Evolutionary conservation across 2,888 invertebrate species (phyloP), one percentile per base, ranked within the genome.

Genomic region (Boloria euphrosyne): DNA sequence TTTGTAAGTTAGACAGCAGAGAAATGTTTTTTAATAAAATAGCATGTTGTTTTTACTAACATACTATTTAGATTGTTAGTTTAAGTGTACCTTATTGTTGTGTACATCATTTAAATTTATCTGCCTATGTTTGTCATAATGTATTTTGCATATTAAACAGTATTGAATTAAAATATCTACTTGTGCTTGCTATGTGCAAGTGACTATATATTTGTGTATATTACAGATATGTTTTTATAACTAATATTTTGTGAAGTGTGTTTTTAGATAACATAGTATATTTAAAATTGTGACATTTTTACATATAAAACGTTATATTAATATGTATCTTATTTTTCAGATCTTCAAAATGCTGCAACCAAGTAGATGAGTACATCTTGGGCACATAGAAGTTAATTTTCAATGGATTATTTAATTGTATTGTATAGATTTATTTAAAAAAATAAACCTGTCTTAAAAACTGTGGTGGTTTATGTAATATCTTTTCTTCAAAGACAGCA

Each of bases 1-100:
- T 72, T 75, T 78, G 81, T 86, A 82, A 85, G 86, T 85, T 85
- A 85, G 85, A 82, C 73, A 51, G 58, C 62, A 54, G 60, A 49
- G 68, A 67, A n/a, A 54, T 50, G 67, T 67, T 66, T 65, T n/a
- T 53, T 50, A 61, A 44, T 65, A 50, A n/a, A 57, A 53, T 57
- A 68, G 66, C 67, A 68, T 69, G 70, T 68, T 59, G 27, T 65
- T 65, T 52, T 58, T 66, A 71, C 69, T 73, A 73, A 75, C 71
- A 67, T 47, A 31, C 27, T 31, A 31, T 38, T 31, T 14, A 18
- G 43, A 13, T 31, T 51, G 18, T 51, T 51, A 31, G 16, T n/a
- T 57, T 13, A 43, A 50, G 16, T 31, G 27, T 46, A 22, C 22
- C 22, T 22, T n/a, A n/a, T n/a, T n/a, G n/a, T n/a, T n/a, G n/a